These are phyloP conservation scores for Burhinus oedicnemus DNA, from an alignment of 2,113 vertebrate genomes.

Conservation along the genomic window DNA sequence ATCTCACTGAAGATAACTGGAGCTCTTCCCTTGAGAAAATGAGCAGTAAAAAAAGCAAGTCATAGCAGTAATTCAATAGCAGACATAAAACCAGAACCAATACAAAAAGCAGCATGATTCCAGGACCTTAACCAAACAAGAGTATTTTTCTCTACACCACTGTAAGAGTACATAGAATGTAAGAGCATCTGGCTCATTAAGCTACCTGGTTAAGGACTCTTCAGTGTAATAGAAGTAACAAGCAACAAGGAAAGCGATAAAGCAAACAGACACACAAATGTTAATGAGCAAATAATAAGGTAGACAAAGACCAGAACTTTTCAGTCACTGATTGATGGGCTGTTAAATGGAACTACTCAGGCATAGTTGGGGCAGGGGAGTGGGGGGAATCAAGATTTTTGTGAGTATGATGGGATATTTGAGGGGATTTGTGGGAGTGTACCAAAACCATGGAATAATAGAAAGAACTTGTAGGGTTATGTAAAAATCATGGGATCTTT, in stretches of 20 bases:
- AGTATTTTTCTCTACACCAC: neutral
- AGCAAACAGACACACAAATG: neutral
- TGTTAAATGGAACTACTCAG: neutral
- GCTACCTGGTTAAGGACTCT: neutral
- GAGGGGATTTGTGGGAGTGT: neutral
- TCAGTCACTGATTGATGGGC: neutral
- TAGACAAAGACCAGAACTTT: neutral
- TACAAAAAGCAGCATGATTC: neutral
- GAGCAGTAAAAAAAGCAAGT: neutral
- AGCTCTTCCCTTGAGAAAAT: neutral
- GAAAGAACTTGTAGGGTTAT: neutral
- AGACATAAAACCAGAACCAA: neutral
- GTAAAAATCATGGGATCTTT: neutral
- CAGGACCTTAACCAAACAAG: neutral
- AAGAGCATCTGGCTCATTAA: neutral
- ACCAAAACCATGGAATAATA: neutral
- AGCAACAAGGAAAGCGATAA: neutral
- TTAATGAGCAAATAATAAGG: neutral
- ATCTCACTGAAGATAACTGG: neutral
- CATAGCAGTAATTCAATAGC: neutral
- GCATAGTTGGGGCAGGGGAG: neutral
- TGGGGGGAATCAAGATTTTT: neutral
- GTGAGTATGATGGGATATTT: neutral
- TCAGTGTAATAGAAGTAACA: neutral
- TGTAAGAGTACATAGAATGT: neutral